Conservation (phyloP, 2,888 invertebrate genomes). For the Orchesella flavescens region DNA sequence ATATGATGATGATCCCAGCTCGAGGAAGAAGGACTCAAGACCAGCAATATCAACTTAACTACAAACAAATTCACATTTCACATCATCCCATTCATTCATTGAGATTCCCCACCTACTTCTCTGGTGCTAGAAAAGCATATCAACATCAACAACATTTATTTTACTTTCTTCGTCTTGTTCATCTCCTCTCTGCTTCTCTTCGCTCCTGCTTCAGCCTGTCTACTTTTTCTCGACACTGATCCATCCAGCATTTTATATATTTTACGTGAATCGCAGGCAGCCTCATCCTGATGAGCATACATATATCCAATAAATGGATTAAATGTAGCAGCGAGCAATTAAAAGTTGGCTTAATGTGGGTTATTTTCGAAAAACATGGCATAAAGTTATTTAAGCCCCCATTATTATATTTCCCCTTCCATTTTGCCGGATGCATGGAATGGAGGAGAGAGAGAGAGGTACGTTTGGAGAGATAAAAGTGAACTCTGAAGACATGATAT, state of each 20-base stretch:
- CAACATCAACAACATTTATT: conserved; percentile 38
- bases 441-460: not conserved
- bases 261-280: conserved; percentile 21
- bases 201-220: not conserved
- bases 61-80: conserved; percentile 34
- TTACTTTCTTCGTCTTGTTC: conserved; percentile 20
- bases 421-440: conserved; percentile 33
- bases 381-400: conserved; percentile 64
- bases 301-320: conserved; percentile 65
- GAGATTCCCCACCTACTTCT: conserved; percentile 44
- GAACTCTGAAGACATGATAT: conserved; percentile 52
- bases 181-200: not conserved
- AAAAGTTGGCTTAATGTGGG: conserved; percentile 65
- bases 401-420: conserved; percentile 58
- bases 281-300: conserved; percentile 54
- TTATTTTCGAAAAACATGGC: conserved; percentile 63
- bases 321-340: conserved; percentile 65
- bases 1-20: conserved; percentile 10
- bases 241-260: conserved; percentile 28
- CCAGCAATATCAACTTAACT: not conserved
- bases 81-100: conserved; percentile 41
- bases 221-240: conserved; percentile 14
- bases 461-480: conserved; percentile 48
- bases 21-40: not conserved
- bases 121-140: conserved; percentile 8